These are phyloP conservation scores for Hipparchia semele DNA, from an alignment of 2,888 invertebrate species.

Conservation along the genomic window DNA sequence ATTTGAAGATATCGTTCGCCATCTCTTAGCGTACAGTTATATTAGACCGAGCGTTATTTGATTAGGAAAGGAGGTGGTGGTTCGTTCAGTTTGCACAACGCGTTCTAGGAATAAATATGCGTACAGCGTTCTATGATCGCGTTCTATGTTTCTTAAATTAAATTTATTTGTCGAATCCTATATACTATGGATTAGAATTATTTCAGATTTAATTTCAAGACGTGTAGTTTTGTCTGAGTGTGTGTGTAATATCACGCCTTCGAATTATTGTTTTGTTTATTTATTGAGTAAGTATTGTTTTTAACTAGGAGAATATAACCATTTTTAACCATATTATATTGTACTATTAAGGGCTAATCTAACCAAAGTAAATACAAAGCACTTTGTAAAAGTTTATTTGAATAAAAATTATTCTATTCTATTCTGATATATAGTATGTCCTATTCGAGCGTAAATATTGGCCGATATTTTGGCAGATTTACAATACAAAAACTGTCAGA, in stretches of 20 bases:
- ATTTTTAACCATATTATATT: background rate
- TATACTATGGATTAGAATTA: background rate
- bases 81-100: constrained; percentile 48
- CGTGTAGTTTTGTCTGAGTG: background rate
- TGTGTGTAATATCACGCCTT: background rate
- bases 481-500: no score
- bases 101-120: constrained; percentile 9
- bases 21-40: constrained; percentile 45
- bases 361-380: no score
- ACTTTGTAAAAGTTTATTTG: no score
- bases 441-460: no score
- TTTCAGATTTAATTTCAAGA: background rate
- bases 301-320: no score
- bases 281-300: background rate
- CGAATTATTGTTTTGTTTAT: background rate
- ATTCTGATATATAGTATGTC: no score
- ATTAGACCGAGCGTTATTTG: constrained; percentile 59
- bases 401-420: no score
- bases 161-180: background rate
- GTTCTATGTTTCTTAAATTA: background rate
- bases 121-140: no score
- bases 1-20: constrained; percentile 42
- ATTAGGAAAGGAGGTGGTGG: constrained; percentile 51
- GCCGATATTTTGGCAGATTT: no score
- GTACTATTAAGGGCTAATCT: no score